Conservation (phyloP, 2,888 invertebrate genomes). For the Rhyacophila evoluta region DNA sequence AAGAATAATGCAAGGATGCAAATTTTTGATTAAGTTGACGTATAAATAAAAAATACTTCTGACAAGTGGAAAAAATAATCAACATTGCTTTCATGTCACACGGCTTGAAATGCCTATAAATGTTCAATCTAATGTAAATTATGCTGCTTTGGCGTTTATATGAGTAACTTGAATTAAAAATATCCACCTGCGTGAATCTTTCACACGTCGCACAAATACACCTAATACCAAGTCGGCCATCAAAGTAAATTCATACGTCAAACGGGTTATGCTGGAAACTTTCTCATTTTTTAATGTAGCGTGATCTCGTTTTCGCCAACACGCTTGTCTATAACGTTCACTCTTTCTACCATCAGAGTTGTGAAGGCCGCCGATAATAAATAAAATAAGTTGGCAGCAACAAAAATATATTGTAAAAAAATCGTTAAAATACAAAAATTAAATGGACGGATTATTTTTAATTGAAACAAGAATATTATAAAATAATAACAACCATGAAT, state of each 20-base stretch:
- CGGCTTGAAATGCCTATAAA: not conserved
- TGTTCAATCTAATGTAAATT: not conserved
- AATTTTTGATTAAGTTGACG: not conserved
- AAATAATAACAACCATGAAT: too few relatives aligned
- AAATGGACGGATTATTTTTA: too few relatives aligned
- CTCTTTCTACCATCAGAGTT: constrained; percentile 11
- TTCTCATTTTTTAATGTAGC: constrained; percentile 42
- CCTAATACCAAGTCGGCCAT: constrained; percentile 44
- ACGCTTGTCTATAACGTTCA: not conserved
- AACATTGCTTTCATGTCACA: not conserved
- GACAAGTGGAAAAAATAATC: not conserved
- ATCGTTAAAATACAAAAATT: too few relatives aligned
- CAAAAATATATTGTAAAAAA: not conserved
- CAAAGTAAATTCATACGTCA: constrained; percentile 50
- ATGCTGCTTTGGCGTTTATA: not conserved
- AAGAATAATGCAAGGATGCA: not conserved
- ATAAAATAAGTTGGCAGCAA: constrained; percentile 26
- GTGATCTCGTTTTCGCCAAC: constrained; percentile 20
- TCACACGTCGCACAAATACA: constrained; percentile 46
- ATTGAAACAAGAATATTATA: too few relatives aligned
- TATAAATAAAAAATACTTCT: not conserved
- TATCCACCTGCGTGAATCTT: constrained; percentile 42
- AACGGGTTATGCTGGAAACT: constrained; percentile 50
- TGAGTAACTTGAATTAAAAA: not conserved
- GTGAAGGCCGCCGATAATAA: constrained; percentile 36